A percentile compares a stretch with the other conserved stretches of the same genome.
Evolutionary conservation across 2,797 vertebrate species (phyloP).

Genomic region (Tokudaia muenninki): DNA sequence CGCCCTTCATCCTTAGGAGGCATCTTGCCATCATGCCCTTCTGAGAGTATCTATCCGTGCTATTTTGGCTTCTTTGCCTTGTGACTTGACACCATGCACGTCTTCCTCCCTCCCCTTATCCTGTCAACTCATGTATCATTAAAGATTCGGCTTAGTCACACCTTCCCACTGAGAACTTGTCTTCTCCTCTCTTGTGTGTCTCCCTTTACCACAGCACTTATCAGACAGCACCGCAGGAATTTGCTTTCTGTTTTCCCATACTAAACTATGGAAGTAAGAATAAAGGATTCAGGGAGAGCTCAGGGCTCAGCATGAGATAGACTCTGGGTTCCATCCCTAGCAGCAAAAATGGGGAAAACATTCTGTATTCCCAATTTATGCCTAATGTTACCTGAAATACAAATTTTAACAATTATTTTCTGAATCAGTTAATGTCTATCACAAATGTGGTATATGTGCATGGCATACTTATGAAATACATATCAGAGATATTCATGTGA

Average conservation of each 20-base stretch:
- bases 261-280: neutral
- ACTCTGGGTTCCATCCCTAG: neutral
- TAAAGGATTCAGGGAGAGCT: neutral
- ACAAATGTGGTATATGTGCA: neutral
- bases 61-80: conserved; percentile 35
- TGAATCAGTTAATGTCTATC: conserved; percentile 25
- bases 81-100: neutral
- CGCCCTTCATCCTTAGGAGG: neutral
- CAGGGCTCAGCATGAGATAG: neutral
- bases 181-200: neutral
- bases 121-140: neutral
- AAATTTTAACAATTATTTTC: neutral
- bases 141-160: conserved; percentile 28
- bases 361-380: neutral
- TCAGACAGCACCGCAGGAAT: neutral
- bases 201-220: neutral
- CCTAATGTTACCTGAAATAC: neutral
- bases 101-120: neutral
- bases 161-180: neutral
- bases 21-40: neutral
- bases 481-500: neutral
- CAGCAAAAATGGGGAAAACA: neutral
- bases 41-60: neutral
- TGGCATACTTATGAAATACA: neutral
- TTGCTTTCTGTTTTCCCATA: neutral